Percentiles rank a stretch among this genome's conserved stretches.
Evolutionary conservation across 2,888 invertebrate genomes (phyloP).

Genomic region (Epinotia nisella): DNA sequence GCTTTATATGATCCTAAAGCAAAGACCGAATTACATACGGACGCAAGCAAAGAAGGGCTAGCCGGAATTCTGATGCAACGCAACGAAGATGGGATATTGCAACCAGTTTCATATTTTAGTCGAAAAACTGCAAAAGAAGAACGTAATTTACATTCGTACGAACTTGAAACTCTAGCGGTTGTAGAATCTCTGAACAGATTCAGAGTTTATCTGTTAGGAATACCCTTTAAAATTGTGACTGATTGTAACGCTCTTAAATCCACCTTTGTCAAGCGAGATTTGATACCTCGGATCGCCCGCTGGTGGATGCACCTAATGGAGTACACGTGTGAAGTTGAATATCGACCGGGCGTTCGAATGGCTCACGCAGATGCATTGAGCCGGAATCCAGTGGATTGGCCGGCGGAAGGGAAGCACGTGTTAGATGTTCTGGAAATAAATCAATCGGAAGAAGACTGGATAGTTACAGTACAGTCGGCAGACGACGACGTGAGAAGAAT

Average conservation of each 20-base stretch:
- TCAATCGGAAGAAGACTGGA: slow-evolving; percentile 30
- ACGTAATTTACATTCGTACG: slow-evolving; percentile 40
- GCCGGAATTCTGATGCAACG: slow-evolving; percentile 54
- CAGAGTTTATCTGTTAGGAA: slow-evolving; percentile 44
- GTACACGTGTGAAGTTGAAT: slow-evolving; percentile 24
- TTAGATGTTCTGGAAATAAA: slow-evolving; percentile 20
- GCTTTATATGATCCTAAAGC: slow-evolving; percentile 49
- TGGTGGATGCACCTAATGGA: slow-evolving; percentile 40
- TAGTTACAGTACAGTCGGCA: slow-evolving; percentile 35
- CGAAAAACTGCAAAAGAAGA: slow-evolving; percentile 45
- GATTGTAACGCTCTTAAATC: slow-evolving; percentile 46
- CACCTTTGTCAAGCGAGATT: slow-evolving; percentile 32
- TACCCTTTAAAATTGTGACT: slow-evolving; percentile 44
- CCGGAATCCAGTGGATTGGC: not conserved
- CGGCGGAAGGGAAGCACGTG: not conserved
- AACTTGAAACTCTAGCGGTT: slow-evolving; percentile 43
- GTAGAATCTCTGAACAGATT: slow-evolving; percentile 42
- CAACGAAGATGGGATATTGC: not conserved
- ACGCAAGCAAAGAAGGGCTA: slow-evolving; percentile 55
- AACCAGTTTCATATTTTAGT: slow-evolving; percentile 40
- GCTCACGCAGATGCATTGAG: slow-evolving; percentile 28
- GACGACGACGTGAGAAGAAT: slow-evolving; percentile 25
- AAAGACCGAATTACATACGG: slow-evolving; percentile 55
- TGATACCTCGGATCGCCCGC: slow-evolving; percentile 43
- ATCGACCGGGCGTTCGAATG: slow-evolving; percentile 24